Evolutionary conservation across 2,888 invertebrate species (phyloP).

Genomic region (Tetropium fuscum): DNA sequence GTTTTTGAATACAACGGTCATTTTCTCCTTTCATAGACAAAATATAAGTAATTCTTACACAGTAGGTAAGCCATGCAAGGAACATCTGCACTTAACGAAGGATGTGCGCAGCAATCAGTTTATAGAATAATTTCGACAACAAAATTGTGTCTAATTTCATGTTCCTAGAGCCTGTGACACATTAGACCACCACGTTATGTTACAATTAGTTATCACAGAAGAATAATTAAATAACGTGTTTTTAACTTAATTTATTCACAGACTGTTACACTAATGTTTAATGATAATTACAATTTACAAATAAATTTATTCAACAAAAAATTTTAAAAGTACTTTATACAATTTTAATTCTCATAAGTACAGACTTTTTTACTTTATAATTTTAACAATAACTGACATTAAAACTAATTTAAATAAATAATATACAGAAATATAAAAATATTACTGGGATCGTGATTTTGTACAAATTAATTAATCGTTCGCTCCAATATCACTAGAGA

Average conservation of each 20-base stretch:
- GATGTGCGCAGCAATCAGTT: too few relatives aligned
- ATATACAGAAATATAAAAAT: conserved; percentile 26
- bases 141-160: too few relatives aligned
- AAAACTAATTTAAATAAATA: conserved; percentile 28
- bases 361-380: conserved; percentile 31
- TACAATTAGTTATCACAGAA: background rate
- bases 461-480: background rate
- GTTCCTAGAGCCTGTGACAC: too few relatives aligned
- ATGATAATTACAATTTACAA: conserved; percentile 42
- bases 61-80: too few relatives aligned
- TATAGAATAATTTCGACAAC: too few relatives aligned
- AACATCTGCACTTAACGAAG: too few relatives aligned
- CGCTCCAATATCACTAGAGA: background rate
- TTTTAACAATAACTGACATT: conserved; percentile 28
- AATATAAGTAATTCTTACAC: too few relatives aligned
- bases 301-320: conserved; percentile 36
- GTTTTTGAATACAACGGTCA: too few relatives aligned
- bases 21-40: too few relatives aligned
- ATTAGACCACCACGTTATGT: too few relatives aligned
- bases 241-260: conserved; percentile 43
- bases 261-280: conserved; percentile 38
- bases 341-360: conserved; percentile 36
- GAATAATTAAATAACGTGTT: background rate
- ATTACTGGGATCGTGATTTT: conserved; percentile 9
- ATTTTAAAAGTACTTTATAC: conserved; percentile 40